A percentile compares a stretch with the other conserved stretches of the same genome.
These are phyloP conservation scores for Pristiophorus japonicus DNA, from an alignment of 2,113 vertebrate genomes.

Conservation along the genomic window DNA sequence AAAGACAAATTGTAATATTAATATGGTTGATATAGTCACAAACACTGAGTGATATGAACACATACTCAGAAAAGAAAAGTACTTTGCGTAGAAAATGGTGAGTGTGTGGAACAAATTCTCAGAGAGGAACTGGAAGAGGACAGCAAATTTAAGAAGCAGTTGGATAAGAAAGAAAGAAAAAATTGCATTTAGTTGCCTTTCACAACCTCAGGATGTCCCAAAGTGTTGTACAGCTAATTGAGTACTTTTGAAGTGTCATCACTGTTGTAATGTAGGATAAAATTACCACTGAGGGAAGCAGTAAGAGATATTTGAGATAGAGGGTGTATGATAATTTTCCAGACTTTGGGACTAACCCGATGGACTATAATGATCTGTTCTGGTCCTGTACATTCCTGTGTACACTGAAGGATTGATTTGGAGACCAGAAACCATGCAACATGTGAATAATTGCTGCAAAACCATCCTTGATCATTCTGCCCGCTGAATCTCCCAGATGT, in stretches of 20 bases:
- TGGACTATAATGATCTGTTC: background rate
- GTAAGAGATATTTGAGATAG: background rate
- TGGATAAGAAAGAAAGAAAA: background rate
- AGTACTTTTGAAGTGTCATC: no score
- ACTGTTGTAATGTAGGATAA: background rate
- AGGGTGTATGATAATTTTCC: background rate
- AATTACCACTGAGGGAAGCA: background rate
- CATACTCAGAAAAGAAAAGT: background rate
- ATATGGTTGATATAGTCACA: background rate
- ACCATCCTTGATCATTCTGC: no score
- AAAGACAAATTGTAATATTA: background rate
- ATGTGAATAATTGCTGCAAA: no score
- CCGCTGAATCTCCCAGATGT: background rate
- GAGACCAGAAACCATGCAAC: no score
- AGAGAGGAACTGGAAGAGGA: background rate
- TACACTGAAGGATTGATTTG: no score
- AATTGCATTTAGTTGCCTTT: no score
- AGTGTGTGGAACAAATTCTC: background rate
- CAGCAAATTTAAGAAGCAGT: background rate
- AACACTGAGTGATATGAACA: background rate
- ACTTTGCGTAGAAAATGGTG: background rate
- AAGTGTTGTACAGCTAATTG: no score
- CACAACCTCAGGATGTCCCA: no score
- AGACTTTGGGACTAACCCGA: background rate
- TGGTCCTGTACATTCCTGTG: no score